Conservation (phyloP, 1,140 invertebrate genomes). For the Lucilia cuprina region DNA sequence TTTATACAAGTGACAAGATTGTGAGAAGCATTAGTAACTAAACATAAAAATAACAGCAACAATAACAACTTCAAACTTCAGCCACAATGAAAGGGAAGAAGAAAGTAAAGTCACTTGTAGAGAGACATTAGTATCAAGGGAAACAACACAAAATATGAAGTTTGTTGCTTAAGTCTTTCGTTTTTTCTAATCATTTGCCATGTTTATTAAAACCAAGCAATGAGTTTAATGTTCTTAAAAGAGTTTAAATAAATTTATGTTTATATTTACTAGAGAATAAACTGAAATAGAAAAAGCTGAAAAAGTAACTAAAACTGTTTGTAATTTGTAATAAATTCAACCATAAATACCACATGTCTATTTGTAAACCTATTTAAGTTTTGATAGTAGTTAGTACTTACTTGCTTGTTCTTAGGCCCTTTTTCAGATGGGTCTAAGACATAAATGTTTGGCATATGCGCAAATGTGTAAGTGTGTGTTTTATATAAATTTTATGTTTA, state of each 20-base stretch:
- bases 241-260: neutral
- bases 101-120: neutral
- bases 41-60: neutral
- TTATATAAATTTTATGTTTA: conserved; percentile 5
- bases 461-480: conserved; percentile 24
- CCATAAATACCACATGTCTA: conserved; percentile 17
- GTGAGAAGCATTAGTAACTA: conserved; percentile 3
- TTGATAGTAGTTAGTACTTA: neutral
- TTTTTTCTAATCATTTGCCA: neutral
- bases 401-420: conserved; percentile 25
- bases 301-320: neutral
- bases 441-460: neutral
- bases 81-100: neutral
- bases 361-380: neutral
- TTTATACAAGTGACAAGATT: conserved; percentile 17
- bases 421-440: neutral
- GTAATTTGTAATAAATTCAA: conserved; percentile 18
- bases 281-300: neutral
- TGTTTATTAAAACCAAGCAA: neutral
- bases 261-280: neutral
- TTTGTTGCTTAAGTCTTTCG: conserved; percentile 14
- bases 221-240: neutral
- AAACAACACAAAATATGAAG: neutral
- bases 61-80: neutral
- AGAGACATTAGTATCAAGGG: neutral